Conservation (phyloP, 2,888 invertebrate species). For the Hirtodrosophila duncani region DNA sequence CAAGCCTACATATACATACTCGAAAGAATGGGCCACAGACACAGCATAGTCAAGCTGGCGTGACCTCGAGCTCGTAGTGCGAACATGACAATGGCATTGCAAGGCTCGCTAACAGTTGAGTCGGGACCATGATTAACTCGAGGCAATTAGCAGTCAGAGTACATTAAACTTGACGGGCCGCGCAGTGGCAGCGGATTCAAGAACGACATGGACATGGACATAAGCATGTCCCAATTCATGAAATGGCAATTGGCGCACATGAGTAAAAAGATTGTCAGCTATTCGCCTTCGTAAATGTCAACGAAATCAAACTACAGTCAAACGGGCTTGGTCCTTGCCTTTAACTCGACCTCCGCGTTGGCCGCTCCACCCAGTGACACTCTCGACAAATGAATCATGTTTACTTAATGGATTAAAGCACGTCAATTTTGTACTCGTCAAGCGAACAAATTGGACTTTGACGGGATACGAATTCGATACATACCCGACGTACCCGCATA, state of each 20-base stretch:
- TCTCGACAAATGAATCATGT: conserved; percentile 41
- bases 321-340: neutral
- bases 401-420: conserved; percentile 37
- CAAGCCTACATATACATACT: too few species aligned
- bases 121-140: conserved; percentile 1
- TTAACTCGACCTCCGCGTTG: too few species aligned
- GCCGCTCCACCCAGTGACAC: conserved; percentile 7
- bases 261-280: too few species aligned
- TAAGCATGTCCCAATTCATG: too few species aligned
- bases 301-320: neutral
- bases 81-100: conserved; percentile 17
- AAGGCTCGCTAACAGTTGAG: conserved; percentile 1
- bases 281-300: neutral
- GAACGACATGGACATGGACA: too few species aligned
- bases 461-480: conserved; percentile 9
- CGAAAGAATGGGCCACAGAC: too few species aligned
- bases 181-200: too few species aligned
- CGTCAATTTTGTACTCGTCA: conserved; percentile 34
- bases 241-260: too few species aligned
- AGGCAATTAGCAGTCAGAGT: conserved; percentile 30
- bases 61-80: neutral
- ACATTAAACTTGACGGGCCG: conserved; percentile 5
- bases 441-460: conserved; percentile 36
- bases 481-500: conserved; percentile 4
- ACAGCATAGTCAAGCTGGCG: neutral